Evolutionary conservation across 2,113 vertebrate genomes (phyloP).

Genomic region (Phylloscopus whistleri): DNA sequence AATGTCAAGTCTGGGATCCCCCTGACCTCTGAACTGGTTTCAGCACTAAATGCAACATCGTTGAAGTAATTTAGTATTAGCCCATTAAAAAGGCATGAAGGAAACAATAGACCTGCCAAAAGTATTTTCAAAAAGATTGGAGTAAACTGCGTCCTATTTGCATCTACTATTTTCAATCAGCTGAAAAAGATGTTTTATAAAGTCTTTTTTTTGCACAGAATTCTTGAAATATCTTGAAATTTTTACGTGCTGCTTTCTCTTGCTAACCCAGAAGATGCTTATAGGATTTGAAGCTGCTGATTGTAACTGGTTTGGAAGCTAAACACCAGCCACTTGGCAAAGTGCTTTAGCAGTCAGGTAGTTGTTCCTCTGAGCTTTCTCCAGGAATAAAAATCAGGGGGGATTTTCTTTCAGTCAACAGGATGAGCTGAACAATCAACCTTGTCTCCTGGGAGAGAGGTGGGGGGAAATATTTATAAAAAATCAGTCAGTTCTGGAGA

Average conservation of each 20-base stretch:
- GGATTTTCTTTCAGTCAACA: not conserved
- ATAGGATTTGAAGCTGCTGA: not conserved
- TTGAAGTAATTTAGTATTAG: not conserved
- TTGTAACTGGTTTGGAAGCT: not conserved
- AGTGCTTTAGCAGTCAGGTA: slow-evolving; percentile 1
- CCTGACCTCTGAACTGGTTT: not conserved
- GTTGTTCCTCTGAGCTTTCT: not conserved
- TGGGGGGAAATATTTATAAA: not conserved
- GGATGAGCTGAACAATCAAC: not conserved
- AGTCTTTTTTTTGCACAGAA: not conserved
- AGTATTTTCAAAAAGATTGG: not conserved
- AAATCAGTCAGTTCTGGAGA: not conserved
- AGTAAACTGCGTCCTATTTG: not conserved
- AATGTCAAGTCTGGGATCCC: not conserved
- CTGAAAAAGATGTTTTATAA: not conserved
- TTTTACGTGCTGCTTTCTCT: not conserved
- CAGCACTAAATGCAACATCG: not conserved
- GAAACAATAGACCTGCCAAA: not conserved
- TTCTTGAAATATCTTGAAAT: not conserved
- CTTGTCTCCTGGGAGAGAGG: not conserved
- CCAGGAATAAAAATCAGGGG: not conserved
- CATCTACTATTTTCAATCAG: not conserved
- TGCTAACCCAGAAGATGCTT: not conserved
- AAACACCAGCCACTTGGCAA: not conserved
- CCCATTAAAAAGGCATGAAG: not conserved